These are phyloP conservation scores for Drosophila guanche DNA, from an alignment of 1,140 invertebrate genomes.

Conservation along the genomic window DNA sequence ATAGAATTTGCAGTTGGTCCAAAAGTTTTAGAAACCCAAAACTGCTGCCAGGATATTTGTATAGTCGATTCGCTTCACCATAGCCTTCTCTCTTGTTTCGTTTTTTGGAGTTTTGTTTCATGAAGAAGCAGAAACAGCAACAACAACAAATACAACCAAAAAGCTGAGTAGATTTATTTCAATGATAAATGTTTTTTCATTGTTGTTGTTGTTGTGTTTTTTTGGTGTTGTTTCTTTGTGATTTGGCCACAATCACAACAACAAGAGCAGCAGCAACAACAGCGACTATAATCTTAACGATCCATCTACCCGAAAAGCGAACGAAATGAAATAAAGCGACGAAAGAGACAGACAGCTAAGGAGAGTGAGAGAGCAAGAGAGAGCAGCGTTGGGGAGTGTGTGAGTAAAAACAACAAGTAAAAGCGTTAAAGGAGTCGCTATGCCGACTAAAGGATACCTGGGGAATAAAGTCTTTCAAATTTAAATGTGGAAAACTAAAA, in stretches of 20 bases:
- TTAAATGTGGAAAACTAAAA: no score
- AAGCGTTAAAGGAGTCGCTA: no score
- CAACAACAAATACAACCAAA: slow-evolving; percentile 32
- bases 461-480: neutral
- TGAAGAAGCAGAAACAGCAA: slow-evolving; percentile 23
- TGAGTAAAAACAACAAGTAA: no score
- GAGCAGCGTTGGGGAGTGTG: neutral
- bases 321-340: slow-evolving; percentile 77
- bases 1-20: no score
- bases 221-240: slow-evolving; percentile 39
- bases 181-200: slow-evolving; percentile 74
- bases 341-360: slow-evolving; percentile 12
- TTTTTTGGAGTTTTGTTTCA: slow-evolving; percentile 26
- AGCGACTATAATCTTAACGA: slow-evolving; percentile 75
- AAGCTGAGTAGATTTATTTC: slow-evolving; percentile 79
- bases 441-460: neutral
- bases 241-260: slow-evolving; percentile 57
- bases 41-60: no score
- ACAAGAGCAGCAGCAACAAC: slow-evolving; percentile 58
- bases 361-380: neutral
- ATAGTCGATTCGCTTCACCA: no score
- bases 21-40: no score
- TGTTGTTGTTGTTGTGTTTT: slow-evolving; percentile 52
- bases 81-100: neutral
- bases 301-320: slow-evolving; percentile 73